Evolutionary conservation across 2,888 invertebrate species (phyloP).

Genomic region (Lumbricus terrestris): DNA sequence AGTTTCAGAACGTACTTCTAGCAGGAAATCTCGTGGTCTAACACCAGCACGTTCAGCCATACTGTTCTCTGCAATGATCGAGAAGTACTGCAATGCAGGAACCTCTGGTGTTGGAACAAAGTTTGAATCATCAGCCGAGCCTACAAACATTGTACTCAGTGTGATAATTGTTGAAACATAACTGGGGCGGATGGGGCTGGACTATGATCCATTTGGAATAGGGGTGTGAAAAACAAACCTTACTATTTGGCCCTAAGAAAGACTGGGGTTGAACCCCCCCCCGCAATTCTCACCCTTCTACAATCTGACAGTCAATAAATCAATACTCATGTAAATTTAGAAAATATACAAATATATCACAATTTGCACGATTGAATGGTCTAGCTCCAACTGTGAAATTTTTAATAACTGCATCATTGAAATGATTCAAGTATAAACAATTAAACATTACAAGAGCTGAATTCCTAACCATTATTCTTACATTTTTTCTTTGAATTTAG

Average conservation of each 20-base stretch:
- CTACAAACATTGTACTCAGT: no score
- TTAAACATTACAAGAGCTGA: not conserved
- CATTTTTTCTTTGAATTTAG: not conserved
- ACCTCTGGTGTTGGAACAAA: slow-evolving; percentile 87
- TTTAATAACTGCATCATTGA: not conserved
- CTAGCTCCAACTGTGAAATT: not conserved
- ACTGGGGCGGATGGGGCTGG: no score
- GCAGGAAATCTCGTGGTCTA: slow-evolving; percentile 85
- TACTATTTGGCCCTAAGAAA: no score
- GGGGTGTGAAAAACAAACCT: no score
- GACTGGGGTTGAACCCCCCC: no score
- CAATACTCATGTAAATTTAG: not conserved
- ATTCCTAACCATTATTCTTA: not conserved
- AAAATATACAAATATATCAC: not conserved
- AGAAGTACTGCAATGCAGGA: slow-evolving; percentile 86
- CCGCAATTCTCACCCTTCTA: no score
- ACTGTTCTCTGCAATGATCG: slow-evolving; percentile 95
- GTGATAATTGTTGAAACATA: no score
- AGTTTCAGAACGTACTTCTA: slow-evolving; percentile 68
- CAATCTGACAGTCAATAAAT: not conserved
- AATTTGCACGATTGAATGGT: not conserved
- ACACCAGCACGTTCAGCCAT: slow-evolving; percentile 94
- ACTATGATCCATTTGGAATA: no score
- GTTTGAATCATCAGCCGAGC: slow-evolving; percentile 17
- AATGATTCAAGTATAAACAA: not conserved